Base-by-base conservation (phyloP, 2,797 vertebrate species). In the Tinamus major region DNA sequence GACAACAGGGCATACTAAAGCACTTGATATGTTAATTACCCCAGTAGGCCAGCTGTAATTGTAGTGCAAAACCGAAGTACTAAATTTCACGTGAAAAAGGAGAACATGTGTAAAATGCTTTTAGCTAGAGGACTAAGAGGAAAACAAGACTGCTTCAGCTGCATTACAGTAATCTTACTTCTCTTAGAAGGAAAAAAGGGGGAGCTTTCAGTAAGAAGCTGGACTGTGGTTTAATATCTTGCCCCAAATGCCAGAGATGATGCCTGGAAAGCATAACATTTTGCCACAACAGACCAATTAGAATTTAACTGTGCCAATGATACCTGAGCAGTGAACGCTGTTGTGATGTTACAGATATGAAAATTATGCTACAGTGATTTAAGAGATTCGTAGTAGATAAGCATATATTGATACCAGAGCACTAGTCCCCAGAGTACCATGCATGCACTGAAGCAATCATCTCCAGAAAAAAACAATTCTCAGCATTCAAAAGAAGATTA, bases 31-130 rank as follows among this genome's bases (percentile, higher is more conserved):
- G 4, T 68, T 75, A 48, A 56, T 56, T 4, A 1, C 12, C 15
- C 71, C 0, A 0, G 44, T 31, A 85, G 42, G 62, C 21, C 1
- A 3, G 51, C 10, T 2, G 1, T 49, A 78, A 23, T 20, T 20
- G 6, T 5, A 51, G 14, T 21, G 17, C n/a, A 63, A 48, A 90
- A 70, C 44, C 59, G 58, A 85, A 56, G 48, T 26, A 20, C 35
- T 51, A 48, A n/a, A 8, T 63, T 63, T 20, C 39, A 17, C 26
- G 10, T 24, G 55, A 26, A 56, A 29, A 51, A 29, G 15, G 3
- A 55, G 48, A 88, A 70, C 23, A 42, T 1, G 4, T 21, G 8
- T 24, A 33, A 91, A 84, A 64, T 48, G 19, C 4, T 83, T 89
- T n/a, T 51, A 61, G 61, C 46, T 17, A 39, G 63, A 87, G 37